Evolutionary conservation across 2,113 vertebrate genomes (phyloP).

Genomic region (Cyanoderma ruficeps): DNA sequence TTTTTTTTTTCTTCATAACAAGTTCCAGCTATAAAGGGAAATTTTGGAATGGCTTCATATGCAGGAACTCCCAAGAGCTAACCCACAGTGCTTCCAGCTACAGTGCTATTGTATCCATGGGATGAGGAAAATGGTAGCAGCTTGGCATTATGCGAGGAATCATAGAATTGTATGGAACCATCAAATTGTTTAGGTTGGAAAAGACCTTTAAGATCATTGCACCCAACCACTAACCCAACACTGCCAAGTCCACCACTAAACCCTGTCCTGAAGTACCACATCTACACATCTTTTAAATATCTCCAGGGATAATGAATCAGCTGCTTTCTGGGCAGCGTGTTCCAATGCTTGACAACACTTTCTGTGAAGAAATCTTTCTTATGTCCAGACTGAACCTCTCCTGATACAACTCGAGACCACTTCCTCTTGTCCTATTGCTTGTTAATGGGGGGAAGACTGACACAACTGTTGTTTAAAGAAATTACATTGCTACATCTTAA

Average conservation of each 20-base stretch:
- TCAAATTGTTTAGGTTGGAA: neutral
- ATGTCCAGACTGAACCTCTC: neutral
- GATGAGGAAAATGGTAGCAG: neutral
- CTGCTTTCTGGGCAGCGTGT: neutral
- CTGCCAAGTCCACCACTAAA: neutral
- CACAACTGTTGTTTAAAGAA: neutral
- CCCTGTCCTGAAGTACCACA: neutral
- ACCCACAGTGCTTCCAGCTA: neutral
- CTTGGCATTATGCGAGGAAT: neutral
- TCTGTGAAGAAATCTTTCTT: neutral
- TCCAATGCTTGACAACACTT: neutral
- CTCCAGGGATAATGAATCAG: neutral
- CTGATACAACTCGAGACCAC: neutral
- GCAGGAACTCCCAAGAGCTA: neutral
- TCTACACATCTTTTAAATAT: neutral
- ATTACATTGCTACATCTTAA: neutral
- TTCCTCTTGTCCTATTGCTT: neutral
- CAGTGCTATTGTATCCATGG: neutral
- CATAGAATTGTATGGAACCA: neutral
- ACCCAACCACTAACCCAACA: fast-evolving
- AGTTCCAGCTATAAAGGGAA: neutral
- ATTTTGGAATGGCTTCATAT: neutral
- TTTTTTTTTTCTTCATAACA: neutral
- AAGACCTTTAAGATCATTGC: neutral
- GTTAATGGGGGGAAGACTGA: neutral